Conservation (phyloP, 2,888 invertebrate species). For the Drosophila dives region DNA sequence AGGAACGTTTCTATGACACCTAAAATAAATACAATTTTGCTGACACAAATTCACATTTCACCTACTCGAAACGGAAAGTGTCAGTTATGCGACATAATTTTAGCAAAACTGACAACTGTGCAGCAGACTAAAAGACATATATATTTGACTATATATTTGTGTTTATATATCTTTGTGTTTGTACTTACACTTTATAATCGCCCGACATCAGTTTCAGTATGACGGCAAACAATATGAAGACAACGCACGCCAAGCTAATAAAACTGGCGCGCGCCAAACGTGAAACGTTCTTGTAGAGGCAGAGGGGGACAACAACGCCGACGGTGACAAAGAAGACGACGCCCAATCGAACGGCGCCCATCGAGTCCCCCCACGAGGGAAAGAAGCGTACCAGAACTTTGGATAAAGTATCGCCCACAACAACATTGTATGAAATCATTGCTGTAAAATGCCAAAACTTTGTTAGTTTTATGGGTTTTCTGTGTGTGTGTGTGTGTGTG, state of each 20-base stretch:
- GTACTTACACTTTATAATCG: slow-evolving; percentile 88
- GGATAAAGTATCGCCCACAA: slow-evolving; percentile 93
- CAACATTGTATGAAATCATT: slow-evolving; percentile 95
- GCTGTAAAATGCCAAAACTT: slow-evolving; percentile 86
- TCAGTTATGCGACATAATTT: not conserved
- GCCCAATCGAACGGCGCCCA: slow-evolving; percentile 85
- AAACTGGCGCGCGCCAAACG: slow-evolving; percentile 84
- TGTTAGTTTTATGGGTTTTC: slow-evolving; percentile 13
- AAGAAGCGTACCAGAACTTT: slow-evolving; percentile 91
- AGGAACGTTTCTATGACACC: not conserved
- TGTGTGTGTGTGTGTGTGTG: slow-evolving; percentile 1
- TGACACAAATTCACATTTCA: slow-evolving; percentile 9
- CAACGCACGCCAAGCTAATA: slow-evolving; percentile 88
- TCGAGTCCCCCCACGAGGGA: slow-evolving; percentile 84
- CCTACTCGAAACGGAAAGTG: not conserved
- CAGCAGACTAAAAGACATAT: not conserved
- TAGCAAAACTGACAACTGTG: not conserved
- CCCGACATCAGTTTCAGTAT: slow-evolving; percentile 85
- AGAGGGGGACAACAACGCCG: slow-evolving; percentile 91
- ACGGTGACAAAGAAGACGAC: slow-evolving; percentile 90
- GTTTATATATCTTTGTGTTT: not conserved
- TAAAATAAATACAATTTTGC: slow-evolving; percentile 4
- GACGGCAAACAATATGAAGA: slow-evolving; percentile 89
- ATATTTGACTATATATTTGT: too few species aligned
- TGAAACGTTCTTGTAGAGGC: slow-evolving; percentile 90